Evolutionary conservation across 2,113 vertebrate genomes (phyloP), one percentile per base, ranked within the genome.

Genomic region (Triplophysa tibetana): DNA sequence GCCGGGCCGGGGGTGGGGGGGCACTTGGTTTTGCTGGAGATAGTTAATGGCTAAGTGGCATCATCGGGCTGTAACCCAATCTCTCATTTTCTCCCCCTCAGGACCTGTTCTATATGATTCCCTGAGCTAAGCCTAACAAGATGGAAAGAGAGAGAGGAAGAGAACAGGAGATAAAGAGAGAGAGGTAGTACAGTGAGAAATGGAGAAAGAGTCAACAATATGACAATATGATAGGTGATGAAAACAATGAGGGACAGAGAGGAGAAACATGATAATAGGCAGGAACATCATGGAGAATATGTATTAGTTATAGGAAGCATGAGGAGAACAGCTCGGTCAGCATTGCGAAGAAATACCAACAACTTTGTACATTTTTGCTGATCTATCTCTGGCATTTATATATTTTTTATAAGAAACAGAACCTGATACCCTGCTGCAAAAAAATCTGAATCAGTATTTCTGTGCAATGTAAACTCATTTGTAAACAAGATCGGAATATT

Each of bases 31-130:
- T 86, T 85, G 72, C 86, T 84, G 78, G 86, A 86, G 83, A 86
- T 87, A 86, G 87, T 88, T 88, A 87, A 85, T 89, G 85, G 86
- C 84, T 87, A 81, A 84, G 85, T 88, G 87, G 86, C 87, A 88
- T 88, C 88, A 89, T 88, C 86, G 81, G 77, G 81, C 79, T 81
- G 88, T 86, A 89, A 89, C 87, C 79, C 70, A 88, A 88, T 88
- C 82, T 82, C 83, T 82, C 81, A 75, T 86, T 80, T 83, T 86
- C 83, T 80, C 52, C 78, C 68, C 82, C 86, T 75, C 65, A 72
- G 81, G 88, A 83, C 81, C 81, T 80, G 85, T 83, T 87, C 84
- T 83, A 86, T 80, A 85, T 81, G 83, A 88, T 82, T 84, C 86
- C 81, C 82, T 77, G 81, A 83, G 82, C 82, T 82, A 77, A 84